Percentiles rank a stretch among this genome's conserved stretches.
These are phyloP conservation scores for Nothoprocta perdicaria DNA, from an alignment of 2,113 vertebrate genomes.

Conservation along the genomic window DNA sequence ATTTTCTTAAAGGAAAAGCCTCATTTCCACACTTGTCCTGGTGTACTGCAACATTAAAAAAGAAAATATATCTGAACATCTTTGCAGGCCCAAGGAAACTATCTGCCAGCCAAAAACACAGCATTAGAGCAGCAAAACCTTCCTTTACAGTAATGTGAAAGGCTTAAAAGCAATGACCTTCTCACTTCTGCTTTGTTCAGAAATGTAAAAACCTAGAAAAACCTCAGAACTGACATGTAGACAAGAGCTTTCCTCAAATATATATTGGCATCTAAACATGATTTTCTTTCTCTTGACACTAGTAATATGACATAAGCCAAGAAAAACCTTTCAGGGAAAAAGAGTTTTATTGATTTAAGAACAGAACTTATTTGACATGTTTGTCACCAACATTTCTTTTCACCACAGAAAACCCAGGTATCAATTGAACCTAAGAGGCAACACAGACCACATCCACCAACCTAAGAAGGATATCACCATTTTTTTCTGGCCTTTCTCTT, in stretches of 20 bases:
- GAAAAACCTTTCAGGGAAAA: not conserved
- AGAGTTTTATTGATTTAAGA: slow-evolving; percentile 2
- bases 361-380: not conserved
- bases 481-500: not conserved
- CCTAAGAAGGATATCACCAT: not conserved
- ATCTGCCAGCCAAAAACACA: rapidly evolving
- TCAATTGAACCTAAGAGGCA: not conserved
- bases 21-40: not conserved
- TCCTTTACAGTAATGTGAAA: rapidly evolving
- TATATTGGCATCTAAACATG: not conserved
- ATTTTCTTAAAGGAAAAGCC: not conserved
- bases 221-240: not conserved
- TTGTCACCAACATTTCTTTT: not conserved
- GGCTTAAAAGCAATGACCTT: not conserved
- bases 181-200: not conserved
- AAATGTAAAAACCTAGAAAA: not conserved
- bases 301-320: not conserved
- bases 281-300: not conserved
- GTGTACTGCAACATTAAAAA: not conserved
- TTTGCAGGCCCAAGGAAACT: not conserved
- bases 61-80: not conserved
- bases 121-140: not conserved
- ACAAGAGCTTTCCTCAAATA: not conserved
- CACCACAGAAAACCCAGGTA: not conserved
- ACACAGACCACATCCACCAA: not conserved